Evolutionary conservation across 2,797 vertebrate genomes (phyloP), one percentile per base, ranked within the genome.

Genomic region (Catharus ustulatus): DNA sequence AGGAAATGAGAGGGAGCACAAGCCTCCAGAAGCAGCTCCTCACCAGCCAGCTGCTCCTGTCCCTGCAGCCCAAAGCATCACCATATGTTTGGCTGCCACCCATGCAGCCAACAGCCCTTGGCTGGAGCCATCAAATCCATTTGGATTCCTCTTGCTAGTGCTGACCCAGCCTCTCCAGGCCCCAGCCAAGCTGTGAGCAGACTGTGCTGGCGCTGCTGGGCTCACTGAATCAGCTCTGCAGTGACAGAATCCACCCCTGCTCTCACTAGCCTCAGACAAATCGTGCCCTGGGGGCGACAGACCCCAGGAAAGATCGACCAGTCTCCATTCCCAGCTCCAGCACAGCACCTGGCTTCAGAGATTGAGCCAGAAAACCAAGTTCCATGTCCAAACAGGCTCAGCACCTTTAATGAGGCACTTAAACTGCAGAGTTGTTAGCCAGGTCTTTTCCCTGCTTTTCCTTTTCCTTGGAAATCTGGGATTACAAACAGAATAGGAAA

Each of bases 41-140:
- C 67, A 68, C 11, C 34, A 90, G 61, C 61, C 46, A 77, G 63
- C 77, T 36, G 3, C 36, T 62, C 55, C 69, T 2, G 1, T 87
- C 69, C 69, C 10, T 1, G 57, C 94, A 94, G 88, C 72, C 79
- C 5, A 1, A 84, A 69, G 40, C 68, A 55, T 74, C 80, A 76
- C 93, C 89, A 58, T 87, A 73, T 88, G 88, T 95, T 94, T 95
- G 91, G 95, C 92, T 92, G 80, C 76, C 59, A 87, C 83, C 58
- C 91, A 72, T 45, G 29, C 61, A 89, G 82, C 52, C 89, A 74
- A 46, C 51, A 92, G 64, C 42, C 83, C 64, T 89, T 77, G 67
- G 87, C 94, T 93, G 38, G 34, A 94, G 78, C 58, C 63, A 93
- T 6, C 30, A 11, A 66, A 85, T 64, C 82, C 43, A 62, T 48